Percentiles rank a stretch among this genome's conserved stretches.
Conservation (phyloP, 2,888 invertebrate species). For the Biston betularia region DNA sequence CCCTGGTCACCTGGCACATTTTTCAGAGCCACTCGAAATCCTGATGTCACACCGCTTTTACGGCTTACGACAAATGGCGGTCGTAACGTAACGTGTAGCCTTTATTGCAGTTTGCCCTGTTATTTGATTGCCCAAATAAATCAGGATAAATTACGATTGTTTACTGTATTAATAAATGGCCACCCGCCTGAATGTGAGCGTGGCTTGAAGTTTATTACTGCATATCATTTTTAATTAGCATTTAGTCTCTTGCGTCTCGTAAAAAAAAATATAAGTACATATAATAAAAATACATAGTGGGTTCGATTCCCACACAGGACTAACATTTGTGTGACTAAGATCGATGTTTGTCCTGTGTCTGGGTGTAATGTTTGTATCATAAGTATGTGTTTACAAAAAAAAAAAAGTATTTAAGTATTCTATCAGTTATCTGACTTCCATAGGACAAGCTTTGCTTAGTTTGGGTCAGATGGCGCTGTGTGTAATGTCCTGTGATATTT, state of each 20-base stretch:
- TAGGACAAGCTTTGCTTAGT: no score
- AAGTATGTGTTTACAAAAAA: no score
- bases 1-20: constrained; percentile 11
- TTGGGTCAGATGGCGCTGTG: no score
- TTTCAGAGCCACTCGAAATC: not conserved
- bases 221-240: not conserved
- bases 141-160: constrained; percentile 25
- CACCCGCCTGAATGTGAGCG: constrained; percentile 2
- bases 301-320: no score
- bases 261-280: no score
- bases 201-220: not conserved
- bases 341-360: no score
- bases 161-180: constrained; percentile 6
- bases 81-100: constrained; percentile 24
- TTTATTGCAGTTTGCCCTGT: constrained; percentile 20
- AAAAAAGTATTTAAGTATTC: no score
- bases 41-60: constrained; percentile 16
- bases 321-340: no score
- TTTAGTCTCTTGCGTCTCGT: not conserved
- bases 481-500: no score
- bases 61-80: constrained; percentile 15
- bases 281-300: no score
- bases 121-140: constrained; percentile 26
- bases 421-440: no score
- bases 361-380: no score